Percentiles rank a stretch among this genome's conserved stretches.
phyloP scores from a whole-genome alignment of 2,888 invertebrate genomes.

The Hyposoter dolosus region DNA sequence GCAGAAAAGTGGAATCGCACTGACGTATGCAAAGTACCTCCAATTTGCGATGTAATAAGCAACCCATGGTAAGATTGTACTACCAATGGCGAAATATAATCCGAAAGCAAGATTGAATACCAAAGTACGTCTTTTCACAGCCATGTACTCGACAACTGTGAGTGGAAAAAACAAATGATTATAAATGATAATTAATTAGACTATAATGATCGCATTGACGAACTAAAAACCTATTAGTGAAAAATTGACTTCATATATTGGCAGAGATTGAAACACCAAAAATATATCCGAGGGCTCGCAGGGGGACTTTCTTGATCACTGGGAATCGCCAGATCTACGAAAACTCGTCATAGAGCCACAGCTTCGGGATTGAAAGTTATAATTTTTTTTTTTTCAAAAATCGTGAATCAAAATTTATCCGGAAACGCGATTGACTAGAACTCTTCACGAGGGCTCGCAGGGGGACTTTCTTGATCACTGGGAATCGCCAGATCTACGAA shows the following conservation, averaged over 20 bases:
- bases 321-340: too few species aligned
- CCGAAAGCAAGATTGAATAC: slow-evolving; percentile 86
- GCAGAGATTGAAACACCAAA: not conserved
- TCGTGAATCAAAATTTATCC: too few species aligned
- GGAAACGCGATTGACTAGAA: too few species aligned
- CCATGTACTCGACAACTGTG: slow-evolving; percentile 86
- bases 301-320: too few species aligned
- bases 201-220: not conserved
- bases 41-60: slow-evolving; percentile 85
- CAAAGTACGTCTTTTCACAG: slow-evolving; percentile 85
- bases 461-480: too few species aligned
- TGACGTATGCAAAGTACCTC: slow-evolving; percentile 84
- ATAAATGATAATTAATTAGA: not conserved
- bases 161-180: not conserved
- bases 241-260: not conserved
- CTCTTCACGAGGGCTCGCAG: too few species aligned
- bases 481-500: too few species aligned
- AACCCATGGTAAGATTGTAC: slow-evolving; percentile 85
- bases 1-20: slow-evolving; percentile 84
- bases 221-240: not conserved
- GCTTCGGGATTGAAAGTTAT: too few species aligned
- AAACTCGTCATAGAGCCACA: too few species aligned
- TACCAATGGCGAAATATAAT: slow-evolving; percentile 85
- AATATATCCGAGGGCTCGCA: not conserved
- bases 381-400: too few species aligned